phyloP scores from a whole-genome alignment of 2,888 invertebrate species.

The Plebejus anna region DNA sequence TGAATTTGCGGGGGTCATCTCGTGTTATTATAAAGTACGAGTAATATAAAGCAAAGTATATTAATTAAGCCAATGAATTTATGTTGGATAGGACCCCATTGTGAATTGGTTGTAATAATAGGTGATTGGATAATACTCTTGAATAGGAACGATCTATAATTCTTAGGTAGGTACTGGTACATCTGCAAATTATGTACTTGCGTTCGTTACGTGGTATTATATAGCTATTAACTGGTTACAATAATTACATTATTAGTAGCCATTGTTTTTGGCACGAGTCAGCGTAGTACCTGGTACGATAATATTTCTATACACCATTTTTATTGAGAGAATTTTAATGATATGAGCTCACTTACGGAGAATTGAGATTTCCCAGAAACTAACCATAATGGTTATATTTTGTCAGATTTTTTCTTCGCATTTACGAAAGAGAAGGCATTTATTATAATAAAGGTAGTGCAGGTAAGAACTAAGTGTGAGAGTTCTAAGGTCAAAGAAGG shows the following conservation, averaged over 20 bases:
- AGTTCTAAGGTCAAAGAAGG: neutral
- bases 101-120: neutral
- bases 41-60: too few species aligned
- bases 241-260: conserved; percentile 13
- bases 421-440: neutral
- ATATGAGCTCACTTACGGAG: neutral
- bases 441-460: neutral
- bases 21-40: neutral
- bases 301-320: neutral
- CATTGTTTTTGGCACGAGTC: conserved; percentile 14
- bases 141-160: conserved; percentile 4
- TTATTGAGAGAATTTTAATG: neutral
- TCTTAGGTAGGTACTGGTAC: neutral
- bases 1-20: too few species aligned
- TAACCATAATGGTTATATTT: neutral
- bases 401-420: neutral
- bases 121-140: neutral
- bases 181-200: neutral
- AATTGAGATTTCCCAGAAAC: neutral
- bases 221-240: conserved; percentile 10
- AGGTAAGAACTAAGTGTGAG: neutral
- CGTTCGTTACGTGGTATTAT: neutral
- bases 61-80: neutral
- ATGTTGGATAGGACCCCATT: neutral
- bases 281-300: conserved; percentile 12